Evolutionary conservation across 2,113 vertebrate genomes (phyloP).

Genomic region (Phycodurus eques): DNA sequence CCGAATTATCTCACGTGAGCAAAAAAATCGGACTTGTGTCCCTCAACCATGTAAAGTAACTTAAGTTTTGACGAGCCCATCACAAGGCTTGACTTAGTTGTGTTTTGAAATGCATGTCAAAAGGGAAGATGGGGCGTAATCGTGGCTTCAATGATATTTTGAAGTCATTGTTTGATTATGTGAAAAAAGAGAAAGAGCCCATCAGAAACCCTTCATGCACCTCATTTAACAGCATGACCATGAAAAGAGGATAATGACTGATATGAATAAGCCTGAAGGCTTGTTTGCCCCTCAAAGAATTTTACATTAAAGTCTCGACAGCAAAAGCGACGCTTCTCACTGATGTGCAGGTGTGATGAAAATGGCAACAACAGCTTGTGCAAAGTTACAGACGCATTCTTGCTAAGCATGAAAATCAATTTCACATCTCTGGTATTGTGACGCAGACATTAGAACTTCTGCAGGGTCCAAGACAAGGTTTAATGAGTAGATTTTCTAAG

Average conservation of each 20-base stretch:
- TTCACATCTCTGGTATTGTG: conserved; percentile 62
- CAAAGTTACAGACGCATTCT: conserved; percentile 55
- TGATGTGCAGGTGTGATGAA: conserved; percentile 46
- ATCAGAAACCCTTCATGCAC: conserved; percentile 62
- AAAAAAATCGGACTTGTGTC: background rate
- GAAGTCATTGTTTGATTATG: conserved; percentile 56
- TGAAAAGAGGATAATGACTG: conserved; percentile 58
- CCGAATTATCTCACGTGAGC: background rate
- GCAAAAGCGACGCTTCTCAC: conserved; percentile 43
- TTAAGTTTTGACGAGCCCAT: conserved; percentile 41
- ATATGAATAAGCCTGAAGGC: conserved; percentile 40
- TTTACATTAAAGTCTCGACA: conserved; percentile 31
- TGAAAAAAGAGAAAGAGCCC: conserved; percentile 57
- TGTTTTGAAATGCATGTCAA: conserved; percentile 34
- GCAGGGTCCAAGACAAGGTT: conserved; percentile 45
- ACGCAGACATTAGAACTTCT: conserved; percentile 46
- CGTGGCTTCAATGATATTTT: conserved; percentile 51
- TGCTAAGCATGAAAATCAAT: conserved; percentile 69
- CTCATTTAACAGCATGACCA: conserved; percentile 63
- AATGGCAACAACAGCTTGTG: conserved; percentile 49
- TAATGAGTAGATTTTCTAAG: conserved; percentile 54
- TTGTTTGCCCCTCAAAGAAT: conserved; percentile 47
- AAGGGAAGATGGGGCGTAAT: conserved; percentile 27
- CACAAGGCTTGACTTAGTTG: conserved; percentile 38
- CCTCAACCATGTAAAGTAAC: background rate